Conservation (phyloP, 2,888 invertebrate genomes). For the Chloromyia formosa region DNA sequence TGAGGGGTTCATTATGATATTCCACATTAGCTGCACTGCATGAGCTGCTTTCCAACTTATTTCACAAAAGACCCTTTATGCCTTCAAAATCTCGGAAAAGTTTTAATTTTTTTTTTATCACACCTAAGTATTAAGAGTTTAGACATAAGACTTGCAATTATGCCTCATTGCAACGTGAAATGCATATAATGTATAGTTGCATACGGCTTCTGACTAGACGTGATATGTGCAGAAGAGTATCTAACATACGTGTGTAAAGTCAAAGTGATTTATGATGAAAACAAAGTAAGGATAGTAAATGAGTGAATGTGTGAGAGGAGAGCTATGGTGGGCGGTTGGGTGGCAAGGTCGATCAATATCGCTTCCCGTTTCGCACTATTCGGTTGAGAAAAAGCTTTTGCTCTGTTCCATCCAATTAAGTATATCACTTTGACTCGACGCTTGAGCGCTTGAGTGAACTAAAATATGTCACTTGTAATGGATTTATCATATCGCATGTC, state of each 20-base stretch:
- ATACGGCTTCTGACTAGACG: slow-evolving; percentile 4
- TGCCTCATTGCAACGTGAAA: background rate
- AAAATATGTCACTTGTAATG: slow-evolving; percentile 33
- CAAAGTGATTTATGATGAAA: background rate
- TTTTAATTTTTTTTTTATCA: background rate
- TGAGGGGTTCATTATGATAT: too few species aligned
- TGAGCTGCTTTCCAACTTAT: too few species aligned
- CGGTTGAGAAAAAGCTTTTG: background rate
- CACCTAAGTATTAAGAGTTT: background rate
- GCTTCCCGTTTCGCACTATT: background rate
- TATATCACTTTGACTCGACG: slow-evolving; percentile 19
- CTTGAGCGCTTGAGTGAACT: slow-evolving; percentile 11
- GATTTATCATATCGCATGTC: slow-evolving; percentile 43
- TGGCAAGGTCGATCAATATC: slow-evolving; percentile 7
- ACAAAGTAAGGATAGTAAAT: background rate
- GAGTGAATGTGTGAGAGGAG: too few species aligned
- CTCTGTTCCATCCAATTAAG: slow-evolving; percentile 31
- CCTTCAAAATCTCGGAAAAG: too few species aligned
- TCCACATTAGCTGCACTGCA: too few species aligned
- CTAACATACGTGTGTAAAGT: background rate
- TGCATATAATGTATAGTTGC: background rate
- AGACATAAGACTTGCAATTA: background rate
- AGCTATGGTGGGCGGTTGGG: background rate
- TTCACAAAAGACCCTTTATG: too few species aligned
- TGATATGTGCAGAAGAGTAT: background rate